phyloP scores from a whole-genome alignment of 1,140 invertebrate species.

The Papilio machaon region DNA sequence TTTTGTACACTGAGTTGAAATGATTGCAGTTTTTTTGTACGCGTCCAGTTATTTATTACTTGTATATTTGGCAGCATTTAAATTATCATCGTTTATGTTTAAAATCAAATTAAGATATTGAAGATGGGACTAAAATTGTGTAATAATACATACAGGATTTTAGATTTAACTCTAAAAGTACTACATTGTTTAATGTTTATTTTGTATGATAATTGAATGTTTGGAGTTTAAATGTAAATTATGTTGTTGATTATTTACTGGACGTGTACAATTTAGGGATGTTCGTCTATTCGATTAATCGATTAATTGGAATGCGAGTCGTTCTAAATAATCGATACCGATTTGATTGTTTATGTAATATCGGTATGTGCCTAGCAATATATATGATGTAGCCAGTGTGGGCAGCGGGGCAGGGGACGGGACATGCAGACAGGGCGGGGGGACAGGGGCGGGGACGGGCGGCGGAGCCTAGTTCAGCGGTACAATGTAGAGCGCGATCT shows the following conservation, averaged over 20 bases:
- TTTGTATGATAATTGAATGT: background rate
- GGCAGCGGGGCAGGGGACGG: too few relatives aligned
- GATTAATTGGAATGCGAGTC: background rate
- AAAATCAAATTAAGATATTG: background rate
- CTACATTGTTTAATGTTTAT: background rate
- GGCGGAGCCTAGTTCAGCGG: constrained; percentile 42
- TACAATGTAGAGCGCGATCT: constrained; percentile 59
- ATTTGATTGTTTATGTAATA: background rate
- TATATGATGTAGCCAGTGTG: background rate
- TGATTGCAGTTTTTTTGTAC: background rate
- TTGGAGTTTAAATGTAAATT: background rate
- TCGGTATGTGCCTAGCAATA: constrained; percentile 9
- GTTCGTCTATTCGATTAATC: background rate
- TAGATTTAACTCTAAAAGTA: too few relatives aligned
- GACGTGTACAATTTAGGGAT: constrained; percentile 7
- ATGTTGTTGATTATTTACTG: background rate
- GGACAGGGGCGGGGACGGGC: constrained; percentile 39
- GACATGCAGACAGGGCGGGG: constrained; percentile 36
- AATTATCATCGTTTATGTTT: background rate
- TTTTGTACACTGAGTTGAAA: background rate
- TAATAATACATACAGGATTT: background rate
- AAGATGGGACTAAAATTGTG: background rate
- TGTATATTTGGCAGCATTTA: background rate
- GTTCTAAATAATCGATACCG: background rate
- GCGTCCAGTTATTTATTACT: background rate